Evolutionary conservation across 2,888 invertebrate genomes (phyloP).

Genomic region (Acrobasis repandana): DNA sequence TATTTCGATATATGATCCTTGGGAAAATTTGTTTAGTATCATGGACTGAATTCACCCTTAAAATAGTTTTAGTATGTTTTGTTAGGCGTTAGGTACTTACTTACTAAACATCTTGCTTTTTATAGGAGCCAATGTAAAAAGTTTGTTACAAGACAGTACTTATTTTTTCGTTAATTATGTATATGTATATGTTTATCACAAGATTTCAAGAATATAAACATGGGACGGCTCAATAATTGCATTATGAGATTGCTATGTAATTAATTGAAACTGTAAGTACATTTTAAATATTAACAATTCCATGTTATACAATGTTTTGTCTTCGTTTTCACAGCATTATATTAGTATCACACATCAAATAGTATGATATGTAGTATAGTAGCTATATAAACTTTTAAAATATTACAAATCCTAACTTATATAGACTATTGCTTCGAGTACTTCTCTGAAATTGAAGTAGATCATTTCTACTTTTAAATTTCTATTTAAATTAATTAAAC

Average conservation of each 20-base stretch:
- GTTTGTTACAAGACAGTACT: too few relatives aligned
- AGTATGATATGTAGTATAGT: constrained; percentile 15
- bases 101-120: too few relatives aligned
- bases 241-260: not conserved
- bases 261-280: constrained; percentile 7
- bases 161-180: not conserved
- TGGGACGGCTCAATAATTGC: constrained; percentile 9
- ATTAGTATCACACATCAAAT: constrained; percentile 10
- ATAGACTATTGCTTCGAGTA: not conserved
- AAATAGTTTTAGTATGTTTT: too few relatives aligned
- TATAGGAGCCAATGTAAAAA: too few relatives aligned
- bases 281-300: constrained; percentile 11
- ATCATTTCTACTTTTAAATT: too few relatives aligned
- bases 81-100: too few relatives aligned
- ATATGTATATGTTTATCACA: not conserved
- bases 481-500: too few relatives aligned
- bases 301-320: not conserved
- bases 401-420: not conserved
- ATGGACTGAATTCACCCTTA: too few relatives aligned
- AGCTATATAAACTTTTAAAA: not conserved
- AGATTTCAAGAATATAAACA: constrained; percentile 9
- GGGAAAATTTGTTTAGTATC: too few relatives aligned
- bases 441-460: not conserved
- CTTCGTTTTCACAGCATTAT: not conserved
- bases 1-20: too few relatives aligned